These are phyloP conservation scores for Oreochromis tanganicae DNA, from an alignment of 2,113 vertebrate genomes.

Conservation along the genomic window DNA sequence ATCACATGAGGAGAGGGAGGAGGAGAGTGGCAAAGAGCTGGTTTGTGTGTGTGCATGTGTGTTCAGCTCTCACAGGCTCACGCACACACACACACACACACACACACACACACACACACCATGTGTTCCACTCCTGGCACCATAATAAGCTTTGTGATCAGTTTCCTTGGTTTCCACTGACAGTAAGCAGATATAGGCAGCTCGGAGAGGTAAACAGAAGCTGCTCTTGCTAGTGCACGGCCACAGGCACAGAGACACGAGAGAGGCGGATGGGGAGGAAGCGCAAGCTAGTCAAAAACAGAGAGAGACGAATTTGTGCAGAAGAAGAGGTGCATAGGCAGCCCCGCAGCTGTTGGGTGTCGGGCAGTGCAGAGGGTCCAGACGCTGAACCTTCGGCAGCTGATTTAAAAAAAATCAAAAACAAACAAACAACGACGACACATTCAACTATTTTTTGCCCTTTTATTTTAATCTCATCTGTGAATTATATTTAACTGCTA, in stretches of 20 bases:
- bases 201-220: conserved; percentile 60
- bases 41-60: neutral
- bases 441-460: neutral
- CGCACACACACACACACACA: neutral
- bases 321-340: neutral
- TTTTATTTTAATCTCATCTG: neutral
- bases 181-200: conserved; percentile 67
- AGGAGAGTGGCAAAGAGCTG: conserved; percentile 2
- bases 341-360: neutral
- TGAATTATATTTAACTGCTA: neutral
- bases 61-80: neutral
- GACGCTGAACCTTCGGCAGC: neutral
- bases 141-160: conserved; percentile 72
- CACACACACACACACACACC: neutral
- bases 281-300: neutral
- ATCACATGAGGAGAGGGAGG: conserved; percentile 66
- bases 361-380: neutral
- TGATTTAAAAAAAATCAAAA: neutral
- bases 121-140: conserved; percentile 36
- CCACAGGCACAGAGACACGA: conserved; percentile 31
- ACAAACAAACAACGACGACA: neutral
- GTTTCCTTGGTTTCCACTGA: conserved; percentile 71
- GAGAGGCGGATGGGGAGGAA: conserved; percentile 14
- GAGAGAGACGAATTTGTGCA: conserved; percentile 10
- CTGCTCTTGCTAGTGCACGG: conserved; percentile 39